These are phyloP conservation scores for Apis laboriosa DNA, from an alignment of 1,140 invertebrate species.

Conservation along the genomic window DNA sequence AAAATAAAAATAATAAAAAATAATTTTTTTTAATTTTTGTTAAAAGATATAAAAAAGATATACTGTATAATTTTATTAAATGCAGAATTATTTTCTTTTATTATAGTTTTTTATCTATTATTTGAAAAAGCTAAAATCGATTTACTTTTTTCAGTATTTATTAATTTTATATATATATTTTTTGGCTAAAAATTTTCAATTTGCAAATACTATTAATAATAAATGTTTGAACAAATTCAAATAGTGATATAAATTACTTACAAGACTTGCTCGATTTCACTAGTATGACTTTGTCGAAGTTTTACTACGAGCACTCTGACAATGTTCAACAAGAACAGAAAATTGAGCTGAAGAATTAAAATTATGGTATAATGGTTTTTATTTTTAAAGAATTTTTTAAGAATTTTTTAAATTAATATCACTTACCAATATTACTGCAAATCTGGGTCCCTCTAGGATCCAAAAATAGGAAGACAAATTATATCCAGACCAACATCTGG, in stretches of 20 bases:
- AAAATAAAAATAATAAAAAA: neutral
- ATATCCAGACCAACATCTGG: conserved; percentile 92
- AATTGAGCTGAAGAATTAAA: conserved; percentile 86
- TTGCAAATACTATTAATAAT: no score
- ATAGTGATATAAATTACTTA: conserved; percentile 74
- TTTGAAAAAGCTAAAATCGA: no score
- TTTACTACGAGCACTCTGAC: conserved; percentile 92
- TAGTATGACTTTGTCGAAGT: conserved; percentile 87
- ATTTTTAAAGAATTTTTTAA: neutral
- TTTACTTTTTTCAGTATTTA: no score
- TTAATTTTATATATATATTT: no score
- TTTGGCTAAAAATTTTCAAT: no score
- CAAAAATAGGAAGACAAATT: conserved; percentile 90
- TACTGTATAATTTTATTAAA: no score
- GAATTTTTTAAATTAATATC: neutral
- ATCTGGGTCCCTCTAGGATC: conserved; percentile 92
- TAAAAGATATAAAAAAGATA: neutral
- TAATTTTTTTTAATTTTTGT: neutral
- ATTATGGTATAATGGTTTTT: neutral
- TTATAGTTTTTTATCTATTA: no score
- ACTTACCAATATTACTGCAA: conserved; percentile 88
- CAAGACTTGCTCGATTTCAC: conserved; percentile 91
- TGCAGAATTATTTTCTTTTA: no score
- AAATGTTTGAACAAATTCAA: no score
- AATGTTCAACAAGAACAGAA: conserved; percentile 92